phyloP scores from a whole-genome alignment of 1,140 invertebrate species.

The Calliopsis andreniformis region DNA sequence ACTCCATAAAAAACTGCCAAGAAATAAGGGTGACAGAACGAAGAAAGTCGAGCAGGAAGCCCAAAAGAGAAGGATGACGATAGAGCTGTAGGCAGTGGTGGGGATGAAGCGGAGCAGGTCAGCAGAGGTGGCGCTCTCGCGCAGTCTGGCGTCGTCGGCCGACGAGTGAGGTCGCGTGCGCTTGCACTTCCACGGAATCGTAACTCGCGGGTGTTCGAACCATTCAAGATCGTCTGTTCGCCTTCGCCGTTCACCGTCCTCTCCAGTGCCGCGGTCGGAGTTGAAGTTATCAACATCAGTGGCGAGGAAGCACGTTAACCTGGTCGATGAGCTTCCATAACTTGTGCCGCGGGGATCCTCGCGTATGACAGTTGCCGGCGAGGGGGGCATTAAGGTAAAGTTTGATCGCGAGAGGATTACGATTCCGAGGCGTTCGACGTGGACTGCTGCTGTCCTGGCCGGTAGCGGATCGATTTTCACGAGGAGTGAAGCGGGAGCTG shows the following conservation, averaged over 20 bases:
- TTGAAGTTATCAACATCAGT: background rate
- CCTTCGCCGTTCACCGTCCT: background rate
- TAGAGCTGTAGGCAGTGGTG: background rate
- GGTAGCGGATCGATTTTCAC: conserved; percentile 61
- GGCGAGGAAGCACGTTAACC: conserved; percentile 1
- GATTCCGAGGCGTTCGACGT: conserved; percentile 31
- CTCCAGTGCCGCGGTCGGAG: background rate
- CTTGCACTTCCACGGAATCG: background rate
- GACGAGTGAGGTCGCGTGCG: conserved; percentile 68
- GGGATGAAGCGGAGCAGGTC: conserved; percentile 30
- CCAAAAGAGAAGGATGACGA: background rate
- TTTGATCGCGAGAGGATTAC: conserved; percentile 24
- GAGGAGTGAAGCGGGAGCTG: conserved; percentile 39
- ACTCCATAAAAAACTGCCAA: no score
- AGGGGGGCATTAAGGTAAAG: conserved; percentile 26
- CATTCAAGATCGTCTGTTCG: background rate
- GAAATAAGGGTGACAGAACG: background rate
- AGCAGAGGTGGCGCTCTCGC: conserved; percentile 54
- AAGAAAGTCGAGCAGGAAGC: background rate
- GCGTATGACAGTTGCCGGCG: background rate
- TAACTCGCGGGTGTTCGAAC: background rate
- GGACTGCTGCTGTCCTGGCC: conserved; percentile 55
- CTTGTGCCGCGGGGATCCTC: conserved; percentile 17
- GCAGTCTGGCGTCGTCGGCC: conserved; percentile 80
- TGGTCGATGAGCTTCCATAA: conserved; percentile 28